phyloP scores from a whole-genome alignment of 2,797 vertebrate genomes.

The Squalus acanthias region DNA sequence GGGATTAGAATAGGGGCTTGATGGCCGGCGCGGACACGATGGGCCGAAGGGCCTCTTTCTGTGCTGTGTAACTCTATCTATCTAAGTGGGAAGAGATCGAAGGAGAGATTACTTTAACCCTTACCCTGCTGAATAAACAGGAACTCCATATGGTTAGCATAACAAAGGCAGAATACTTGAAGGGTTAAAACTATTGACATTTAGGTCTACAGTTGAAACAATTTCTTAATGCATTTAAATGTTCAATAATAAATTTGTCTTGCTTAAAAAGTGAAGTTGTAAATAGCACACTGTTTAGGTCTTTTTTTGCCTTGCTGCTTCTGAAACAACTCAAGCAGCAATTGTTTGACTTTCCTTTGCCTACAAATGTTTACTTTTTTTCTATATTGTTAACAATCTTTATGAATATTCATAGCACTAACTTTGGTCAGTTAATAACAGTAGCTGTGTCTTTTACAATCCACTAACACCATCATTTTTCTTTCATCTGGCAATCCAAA shows the following conservation, averaged over 20 bases:
- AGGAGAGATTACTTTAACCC: neutral
- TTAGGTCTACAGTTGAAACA: neutral
- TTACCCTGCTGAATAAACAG: conserved; percentile 21
- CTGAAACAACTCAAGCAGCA: neutral
- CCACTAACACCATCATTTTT: neutral
- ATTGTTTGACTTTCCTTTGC: neutral
- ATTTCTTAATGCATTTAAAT: neutral
- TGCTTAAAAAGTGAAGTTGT: neutral
- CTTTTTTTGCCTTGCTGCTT: neutral
- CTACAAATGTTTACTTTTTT: neutral
- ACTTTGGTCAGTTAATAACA: conserved; percentile 7
- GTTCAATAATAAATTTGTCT: neutral
- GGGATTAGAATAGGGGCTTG: too few relatives aligned
- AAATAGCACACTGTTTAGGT: neutral
- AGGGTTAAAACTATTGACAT: neutral
- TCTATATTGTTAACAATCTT: neutral
- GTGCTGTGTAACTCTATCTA: too few relatives aligned
- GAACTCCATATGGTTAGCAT: neutral
- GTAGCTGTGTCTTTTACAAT: conserved; percentile 12
- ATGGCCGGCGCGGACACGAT: too few relatives aligned
- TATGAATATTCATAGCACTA: neutral
- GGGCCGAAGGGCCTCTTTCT: too few relatives aligned
- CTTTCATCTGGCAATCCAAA: neutral
- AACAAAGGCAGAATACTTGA: neutral
- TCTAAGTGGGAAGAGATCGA: neutral